Base-by-base conservation (phyloP, 2,888 invertebrate genomes). In the Anarsia innoxiella region DNA sequence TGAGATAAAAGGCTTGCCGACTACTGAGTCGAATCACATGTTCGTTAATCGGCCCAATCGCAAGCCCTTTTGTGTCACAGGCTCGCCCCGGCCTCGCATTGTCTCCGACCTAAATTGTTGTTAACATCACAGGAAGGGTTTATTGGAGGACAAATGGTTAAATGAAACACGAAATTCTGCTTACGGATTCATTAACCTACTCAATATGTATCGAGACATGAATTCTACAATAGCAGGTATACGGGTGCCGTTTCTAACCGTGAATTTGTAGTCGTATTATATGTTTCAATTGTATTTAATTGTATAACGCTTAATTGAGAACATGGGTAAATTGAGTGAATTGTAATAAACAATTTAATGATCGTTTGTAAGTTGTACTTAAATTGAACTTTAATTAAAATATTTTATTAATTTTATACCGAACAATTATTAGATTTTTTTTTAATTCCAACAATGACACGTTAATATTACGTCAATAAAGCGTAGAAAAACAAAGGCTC, bases 1-100 rank as follows among this genome's bases (percentile, higher is more conserved):
- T 44, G 55, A 68, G 74, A 75, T 75, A 75, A 71, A 73, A 64
- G 70, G 65, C 66, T 73, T 57, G 59, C 53, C 57, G 49, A 46
- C 52, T 56, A 51, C 54, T 57, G 56, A 53, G 49, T 53, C 57
- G 53, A 47, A 51, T 56, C 63, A 57, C 59, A 56, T 59, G 62
- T 53, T 50, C 45, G 48, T 64, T 63, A 67, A 68, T 66, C 56
- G 55, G 41, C 38, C 46, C 45, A 41, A 33, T 46, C 46, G 45
- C 35, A 43, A 37, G 34, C 32, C 33, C 35, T 23, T 31, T 36
- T 41, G 41, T 41, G 28, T 19, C 29, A 26, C 25, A 9, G 4
- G 31, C 23, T 9, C 27, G 10, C 13, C 33, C 36, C 25, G 27
- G 11, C 37, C 25, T 27, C 10, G 15, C 31, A 35, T 39, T 41